These are phyloP conservation scores for Leucophora obtusa DNA, from an alignment of 2,888 invertebrate genomes.

Conservation along the genomic window DNA sequence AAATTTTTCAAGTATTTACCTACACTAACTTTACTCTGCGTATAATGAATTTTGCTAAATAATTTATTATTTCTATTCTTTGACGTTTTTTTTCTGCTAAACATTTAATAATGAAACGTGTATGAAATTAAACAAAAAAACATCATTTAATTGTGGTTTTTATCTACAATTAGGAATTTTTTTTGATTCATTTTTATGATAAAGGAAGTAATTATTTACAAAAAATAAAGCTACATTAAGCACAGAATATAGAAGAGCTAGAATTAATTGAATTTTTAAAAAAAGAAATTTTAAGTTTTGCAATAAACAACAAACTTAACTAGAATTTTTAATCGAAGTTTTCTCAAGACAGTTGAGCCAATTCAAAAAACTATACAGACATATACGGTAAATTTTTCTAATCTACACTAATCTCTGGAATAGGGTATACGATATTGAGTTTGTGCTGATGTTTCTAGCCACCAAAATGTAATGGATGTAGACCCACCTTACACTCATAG, in stretches of 20 bases:
- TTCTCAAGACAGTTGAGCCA: too few species aligned
- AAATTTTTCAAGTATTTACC: conserved; percentile 14
- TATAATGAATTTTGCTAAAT: conserved; percentile 17
- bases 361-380: too few species aligned
- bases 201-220: conserved; percentile 7
- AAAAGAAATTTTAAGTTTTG: not conserved
- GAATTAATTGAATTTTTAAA: not conserved
- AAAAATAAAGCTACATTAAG: conserved; percentile 3
- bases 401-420: too few species aligned
- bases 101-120: conserved; percentile 18
- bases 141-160: not conserved
- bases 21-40: not conserved
- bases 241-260: not conserved
- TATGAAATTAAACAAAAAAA: not conserved
- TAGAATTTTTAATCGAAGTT: too few species aligned
- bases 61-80: conserved; percentile 7
- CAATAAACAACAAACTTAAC: too few species aligned
- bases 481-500: too few species aligned
- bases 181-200: not conserved
- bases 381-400: too few species aligned
- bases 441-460: too few species aligned
- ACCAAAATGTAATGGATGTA: too few species aligned
- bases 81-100: not conserved
- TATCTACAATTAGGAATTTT: too few species aligned
- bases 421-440: too few species aligned